Evolutionary conservation across 2,888 invertebrate genomes (phyloP), one percentile per base, ranked within the genome.

Genomic region (Drosophila anomalata): DNA sequence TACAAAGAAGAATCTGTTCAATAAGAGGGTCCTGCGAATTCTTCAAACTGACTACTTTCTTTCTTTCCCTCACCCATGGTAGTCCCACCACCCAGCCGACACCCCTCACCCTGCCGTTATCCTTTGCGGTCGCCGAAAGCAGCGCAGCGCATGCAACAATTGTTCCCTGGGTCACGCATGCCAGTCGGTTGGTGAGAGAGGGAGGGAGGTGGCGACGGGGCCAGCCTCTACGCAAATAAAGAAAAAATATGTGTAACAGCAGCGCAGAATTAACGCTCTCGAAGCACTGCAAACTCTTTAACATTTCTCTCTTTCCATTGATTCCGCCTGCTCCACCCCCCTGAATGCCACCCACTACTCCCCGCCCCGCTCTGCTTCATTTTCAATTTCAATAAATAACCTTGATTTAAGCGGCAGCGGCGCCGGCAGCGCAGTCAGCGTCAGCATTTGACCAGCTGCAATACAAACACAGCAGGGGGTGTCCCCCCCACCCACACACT

Each of bases 351-450:
- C 59, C 29, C 42, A 59, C 66, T n/a, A 41, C 47, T 22, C 33
- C 20, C 56, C n/a, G 42, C 47, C 14, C 57, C 47, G 63, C 72
- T 54, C 55, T 60, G 84, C 78, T 85, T 87, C 87, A 85, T 85
- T 85, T 87, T 85, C 84, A 85, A 85, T 85, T 87, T 87, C 87
- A 85, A 85, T 85, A 85, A 89, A 89, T 89, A 89, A 89, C 89
- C 89, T 89, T 89, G 89, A 89, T 89, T 89, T 89, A 87, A 86
- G 82, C 82, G 73, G 52, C 84, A 69, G 74, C 84, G 78, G 66
- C 82, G 83, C 56, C 62, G 69, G 53, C 78, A 71, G 77, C 72
- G 76, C 63, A 52, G 73, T 52, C 62, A 29, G 60, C 78, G 73
- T 55, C 60, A 29, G 60, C 78, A 60, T 84, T 84, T 86, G 80